These are phyloP conservation scores for Drosophila navojoa DNA, from an alignment of 1,140 invertebrate genomes.

Conservation along the genomic window DNA sequence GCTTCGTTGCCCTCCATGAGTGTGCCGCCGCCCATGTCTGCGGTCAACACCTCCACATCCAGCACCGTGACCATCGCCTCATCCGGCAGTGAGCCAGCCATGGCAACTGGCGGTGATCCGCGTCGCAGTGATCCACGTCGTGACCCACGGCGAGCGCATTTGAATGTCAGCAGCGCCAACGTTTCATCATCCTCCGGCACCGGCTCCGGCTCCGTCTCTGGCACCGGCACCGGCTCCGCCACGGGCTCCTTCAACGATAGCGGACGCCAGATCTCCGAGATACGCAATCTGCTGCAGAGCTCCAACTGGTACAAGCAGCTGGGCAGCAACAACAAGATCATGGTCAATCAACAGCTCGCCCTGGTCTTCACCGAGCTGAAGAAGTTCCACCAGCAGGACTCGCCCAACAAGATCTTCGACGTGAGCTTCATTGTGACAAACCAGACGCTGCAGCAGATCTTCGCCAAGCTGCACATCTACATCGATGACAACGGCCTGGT, in stretches of 20 bases:
- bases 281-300: slow-evolving; percentile 86
- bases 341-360: slow-evolving; percentile 87
- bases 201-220: too few relatives aligned
- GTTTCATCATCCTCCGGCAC: too few relatives aligned
- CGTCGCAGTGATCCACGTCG: slow-evolving; percentile 57
- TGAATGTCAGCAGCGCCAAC: slow-evolving; percentile 20
- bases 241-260: slow-evolving; percentile 26
- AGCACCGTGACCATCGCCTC: background rate
- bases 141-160: slow-evolving; percentile 62
- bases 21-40: background rate
- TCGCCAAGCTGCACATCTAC: slow-evolving; percentile 85
- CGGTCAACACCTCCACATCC: background rate
- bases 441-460: slow-evolving; percentile 85
- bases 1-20: background rate
- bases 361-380: slow-evolving; percentile 86
- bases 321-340: slow-evolving; percentile 88
- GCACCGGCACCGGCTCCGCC: background rate
- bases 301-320: slow-evolving; percentile 88
- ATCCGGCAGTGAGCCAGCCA: slow-evolving; percentile 2
- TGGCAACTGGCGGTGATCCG: background rate
- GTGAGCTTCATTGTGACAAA: slow-evolving; percentile 85
- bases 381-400: slow-evolving; percentile 85
- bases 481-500: slow-evolving; percentile 85
- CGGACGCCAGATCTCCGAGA: slow-evolving; percentile 83
- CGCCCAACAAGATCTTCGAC: slow-evolving; percentile 85